These are phyloP conservation scores for Drosophila sechellia DNA, from an alignment of 1,140 invertebrate genomes.

Conservation along the genomic window DNA sequence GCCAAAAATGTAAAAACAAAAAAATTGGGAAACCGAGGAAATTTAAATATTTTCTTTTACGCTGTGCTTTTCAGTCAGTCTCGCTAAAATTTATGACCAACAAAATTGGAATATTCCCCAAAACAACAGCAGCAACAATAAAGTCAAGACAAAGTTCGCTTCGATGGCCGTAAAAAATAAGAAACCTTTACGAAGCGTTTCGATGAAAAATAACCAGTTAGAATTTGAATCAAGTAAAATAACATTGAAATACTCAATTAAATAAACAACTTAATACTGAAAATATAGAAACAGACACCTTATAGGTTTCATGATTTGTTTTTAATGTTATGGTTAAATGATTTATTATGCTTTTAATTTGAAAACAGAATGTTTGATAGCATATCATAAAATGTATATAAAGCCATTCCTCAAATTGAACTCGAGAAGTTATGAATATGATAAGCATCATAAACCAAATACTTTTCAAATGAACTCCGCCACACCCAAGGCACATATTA, in stretches of 20 bases:
- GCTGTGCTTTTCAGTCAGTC: slow-evolving; percentile 56
- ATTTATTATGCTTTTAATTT: no score
- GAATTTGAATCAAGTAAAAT: not conserved
- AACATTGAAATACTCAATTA: not conserved
- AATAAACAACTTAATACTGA: not conserved
- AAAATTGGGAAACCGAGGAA: slow-evolving; percentile 42
- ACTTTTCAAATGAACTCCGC: slow-evolving; percentile 1
- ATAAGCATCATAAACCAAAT: not conserved
- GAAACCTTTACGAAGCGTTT: slow-evolving; percentile 1
- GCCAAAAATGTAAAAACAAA: slow-evolving; percentile 13
- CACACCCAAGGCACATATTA: slow-evolving; percentile 40
- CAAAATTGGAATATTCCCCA: slow-evolving; percentile 61
- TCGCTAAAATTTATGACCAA: slow-evolving; percentile 73
- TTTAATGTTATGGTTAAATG: no score
- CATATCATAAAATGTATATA: no score
- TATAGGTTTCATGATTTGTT: no score
- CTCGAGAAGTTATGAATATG: not conserved
- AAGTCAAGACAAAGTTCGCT: slow-evolving; percentile 28
- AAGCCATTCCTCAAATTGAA: not conserved
- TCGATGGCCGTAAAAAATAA: slow-evolving; percentile 48
- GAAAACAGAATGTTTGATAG: no score
- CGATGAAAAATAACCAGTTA: not conserved
- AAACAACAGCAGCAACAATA: slow-evolving; percentile 42
- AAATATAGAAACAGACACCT: not conserved
- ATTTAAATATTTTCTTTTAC: slow-evolving; percentile 69